These are phyloP conservation scores for Lithophane ornitopus DNA, from an alignment of 2,888 invertebrate species.

Conservation along the genomic window DNA sequence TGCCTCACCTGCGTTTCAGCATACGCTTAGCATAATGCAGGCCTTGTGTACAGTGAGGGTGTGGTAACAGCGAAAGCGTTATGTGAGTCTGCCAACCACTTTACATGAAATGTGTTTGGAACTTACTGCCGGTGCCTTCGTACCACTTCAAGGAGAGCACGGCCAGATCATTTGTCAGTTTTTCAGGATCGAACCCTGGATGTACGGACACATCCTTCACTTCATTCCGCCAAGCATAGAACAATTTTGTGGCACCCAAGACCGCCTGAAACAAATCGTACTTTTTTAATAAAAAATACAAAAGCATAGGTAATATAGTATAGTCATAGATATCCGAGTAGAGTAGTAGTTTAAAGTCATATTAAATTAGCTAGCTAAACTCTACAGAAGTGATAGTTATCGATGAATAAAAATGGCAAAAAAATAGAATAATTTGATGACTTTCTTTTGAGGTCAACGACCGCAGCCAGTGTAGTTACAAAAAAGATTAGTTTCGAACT, in stretches of 20 bases:
- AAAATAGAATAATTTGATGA: neutral
- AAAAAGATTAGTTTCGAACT: neutral
- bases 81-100: too few species aligned
- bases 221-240: slow-evolving; percentile 70
- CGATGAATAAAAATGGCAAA: neutral
- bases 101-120: neutral
- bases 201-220: slow-evolving; percentile 66
- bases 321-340: too few species aligned
- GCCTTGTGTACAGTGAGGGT: too few species aligned
- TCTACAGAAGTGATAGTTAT: neutral
- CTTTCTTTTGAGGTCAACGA: neutral
- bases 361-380: neutral
- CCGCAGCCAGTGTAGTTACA: neutral
- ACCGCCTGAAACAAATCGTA: slow-evolving; percentile 65
- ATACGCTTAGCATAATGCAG: too few species aligned
- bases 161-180: slow-evolving; percentile 71
- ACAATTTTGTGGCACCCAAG: slow-evolving; percentile 70
- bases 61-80: too few species aligned
- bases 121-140: slow-evolving; percentile 62
- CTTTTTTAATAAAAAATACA: too few species aligned
- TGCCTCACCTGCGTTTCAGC: too few species aligned
- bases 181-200: slow-evolving; percentile 61
- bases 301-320: too few species aligned
- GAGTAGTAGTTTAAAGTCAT: too few species aligned
- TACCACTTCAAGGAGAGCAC: slow-evolving; percentile 61